A percentile compares a stretch with the other conserved stretches of the same genome.
These are phyloP conservation scores for Drosophila prostipennis DNA, from an alignment of 2,888 invertebrate species.

Conservation along the genomic window DNA sequence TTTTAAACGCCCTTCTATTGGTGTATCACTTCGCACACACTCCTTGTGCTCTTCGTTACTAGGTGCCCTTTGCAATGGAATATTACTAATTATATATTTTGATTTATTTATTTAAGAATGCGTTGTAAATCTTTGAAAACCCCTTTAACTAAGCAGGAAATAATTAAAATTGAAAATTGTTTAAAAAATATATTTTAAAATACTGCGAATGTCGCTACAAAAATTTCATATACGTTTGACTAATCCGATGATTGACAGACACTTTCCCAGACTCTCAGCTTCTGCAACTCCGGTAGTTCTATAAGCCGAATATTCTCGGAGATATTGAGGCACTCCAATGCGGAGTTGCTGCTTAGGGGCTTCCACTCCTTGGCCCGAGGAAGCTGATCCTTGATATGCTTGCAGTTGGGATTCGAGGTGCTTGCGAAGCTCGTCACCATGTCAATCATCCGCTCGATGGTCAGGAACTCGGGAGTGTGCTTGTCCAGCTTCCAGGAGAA, in stretches of 20 bases:
- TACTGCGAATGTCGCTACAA: slow-evolving; percentile 3
- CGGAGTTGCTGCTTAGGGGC: slow-evolving; percentile 55
- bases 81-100: too few relatives aligned
- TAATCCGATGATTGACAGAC: slow-evolving; percentile 22
- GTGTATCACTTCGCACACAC: too few relatives aligned
- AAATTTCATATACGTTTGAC: not conserved
- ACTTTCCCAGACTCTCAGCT: slow-evolving; percentile 77
- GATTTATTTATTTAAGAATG: too few relatives aligned
- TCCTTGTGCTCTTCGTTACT: too few relatives aligned
- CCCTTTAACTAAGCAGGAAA: too few relatives aligned
- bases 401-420: slow-evolving; percentile 80
- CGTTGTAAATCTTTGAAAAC: too few relatives aligned
- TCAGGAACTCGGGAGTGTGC: slow-evolving; percentile 78
- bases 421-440: slow-evolving; percentile 80
- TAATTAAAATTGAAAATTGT: not conserved
- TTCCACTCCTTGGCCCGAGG: slow-evolving; percentile 45
- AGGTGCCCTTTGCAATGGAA: too few relatives aligned
- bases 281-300: slow-evolving; percentile 77
- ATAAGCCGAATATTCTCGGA: slow-evolving; percentile 67
- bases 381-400: slow-evolving; percentile 25
- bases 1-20: too few relatives aligned
- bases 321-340: slow-evolving; percentile 77
- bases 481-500: slow-evolving; percentile 74
- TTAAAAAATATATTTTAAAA: not conserved
- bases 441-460: slow-evolving; percentile 81